A percentile compares a stretch with the other conserved stretches of the same genome.
Conservation (phyloP, 2,113 vertebrate species). For the Istiophorus platypterus region DNA sequence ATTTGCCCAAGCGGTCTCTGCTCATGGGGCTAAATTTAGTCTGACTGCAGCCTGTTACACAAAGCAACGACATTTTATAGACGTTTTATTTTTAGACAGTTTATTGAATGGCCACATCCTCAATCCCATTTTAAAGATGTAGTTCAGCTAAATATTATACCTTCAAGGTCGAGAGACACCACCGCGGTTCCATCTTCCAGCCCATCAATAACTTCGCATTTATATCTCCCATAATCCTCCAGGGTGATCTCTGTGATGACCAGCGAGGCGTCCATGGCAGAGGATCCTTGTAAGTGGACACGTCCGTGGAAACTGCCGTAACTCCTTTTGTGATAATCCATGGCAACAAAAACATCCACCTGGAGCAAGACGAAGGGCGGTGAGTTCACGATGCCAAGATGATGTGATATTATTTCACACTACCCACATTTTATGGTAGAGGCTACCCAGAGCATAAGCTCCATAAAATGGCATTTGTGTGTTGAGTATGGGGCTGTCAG, state of each 20-base stretch:
- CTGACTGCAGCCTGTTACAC: slow-evolving; percentile 13
- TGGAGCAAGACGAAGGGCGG: not conserved
- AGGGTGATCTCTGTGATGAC: slow-evolving; percentile 90
- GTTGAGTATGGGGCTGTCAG: no score
- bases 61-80: slow-evolving; percentile 26
- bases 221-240: slow-evolving; percentile 96
- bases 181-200: slow-evolving; percentile 92
- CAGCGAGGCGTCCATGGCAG: slow-evolving; percentile 91
- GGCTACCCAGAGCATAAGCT: not conserved
- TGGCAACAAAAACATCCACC: slow-evolving; percentile 92
- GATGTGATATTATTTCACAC: not conserved
- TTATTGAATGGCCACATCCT: not conserved
- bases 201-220: slow-evolving; percentile 97
- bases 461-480: not conserved
- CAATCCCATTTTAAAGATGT: not conserved
- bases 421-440: not conserved
- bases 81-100: not conserved
- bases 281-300: slow-evolving; percentile 87
- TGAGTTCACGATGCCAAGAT: not conserved
- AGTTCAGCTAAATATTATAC: slow-evolving; percentile 71
- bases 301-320: slow-evolving; percentile 93
- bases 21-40: slow-evolving; percentile 59
- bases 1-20: slow-evolving; percentile 37
- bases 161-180: slow-evolving; percentile 92
- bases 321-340: slow-evolving; percentile 93